Base-by-base conservation (phyloP, 2,797 vertebrate species). In the Staurois parvus region DNA sequence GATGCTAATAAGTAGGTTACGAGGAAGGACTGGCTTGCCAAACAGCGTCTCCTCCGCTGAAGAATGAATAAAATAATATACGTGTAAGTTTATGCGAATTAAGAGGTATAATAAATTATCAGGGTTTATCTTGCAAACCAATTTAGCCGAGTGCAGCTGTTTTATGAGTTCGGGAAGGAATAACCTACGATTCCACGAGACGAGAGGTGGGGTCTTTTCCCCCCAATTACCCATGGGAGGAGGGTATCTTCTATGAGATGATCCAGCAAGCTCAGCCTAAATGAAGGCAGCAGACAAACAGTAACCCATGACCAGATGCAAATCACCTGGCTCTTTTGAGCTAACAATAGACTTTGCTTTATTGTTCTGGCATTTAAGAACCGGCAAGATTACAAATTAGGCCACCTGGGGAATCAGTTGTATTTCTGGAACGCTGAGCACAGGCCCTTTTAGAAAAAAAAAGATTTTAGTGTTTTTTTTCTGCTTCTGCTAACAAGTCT, bases 91-190 rank as follows among this genome's bases (percentile, higher is more conserved):
- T 93, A 92, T 90, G 87, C 91, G 91, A 93, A 91, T 94, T 95
- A 94, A 94, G 94, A 92, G 91, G 91, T 88, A 59, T 94, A 90
- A 87, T 95, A 94, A 95, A 93, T 95, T 94, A 93, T 91, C 84
- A 34, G 87, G 90, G 90, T 93, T 93, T 92, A 76, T 93, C 91
- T 92, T 89, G 88, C 92, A 88, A 90, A 94, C 93, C 92, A 93
- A 91, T 94, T 92, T 94, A 94, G 93, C 89, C 89, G 89, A 88
- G 90, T 91, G 92, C 92, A 90, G 91, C 90, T 91, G 91, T 93
- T 93, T 95, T 96, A 96, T 96, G 94, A 92, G 91, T 95, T 96
- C 96, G 96, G 93, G 92, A 90, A 92, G 93, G 91, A 90, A 91
- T 93, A 93, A 94, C 93, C 90, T 89, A 66, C 37, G n/a, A 32